These are phyloP conservation scores for Pantherophis guttatus DNA, from an alignment of 2,113 vertebrate genomes.

Conservation along the genomic window DNA sequence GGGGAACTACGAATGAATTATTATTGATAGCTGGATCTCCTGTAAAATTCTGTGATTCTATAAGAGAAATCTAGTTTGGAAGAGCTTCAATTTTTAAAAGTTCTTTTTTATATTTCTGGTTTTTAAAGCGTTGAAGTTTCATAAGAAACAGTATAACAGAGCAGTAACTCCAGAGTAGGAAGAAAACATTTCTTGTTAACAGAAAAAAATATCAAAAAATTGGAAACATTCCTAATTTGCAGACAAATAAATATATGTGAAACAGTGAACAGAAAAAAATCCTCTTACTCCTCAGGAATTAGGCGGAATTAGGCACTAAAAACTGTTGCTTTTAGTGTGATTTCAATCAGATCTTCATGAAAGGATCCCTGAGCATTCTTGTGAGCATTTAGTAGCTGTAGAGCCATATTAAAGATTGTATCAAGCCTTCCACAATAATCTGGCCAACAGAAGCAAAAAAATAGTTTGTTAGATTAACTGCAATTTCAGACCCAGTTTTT, in stretches of 20 bases:
- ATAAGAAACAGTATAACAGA: not conserved
- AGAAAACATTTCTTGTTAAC: not conserved
- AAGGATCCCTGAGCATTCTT: not conserved
- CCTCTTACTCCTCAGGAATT: not conserved
- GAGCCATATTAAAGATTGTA: not conserved
- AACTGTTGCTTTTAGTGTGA: not conserved
- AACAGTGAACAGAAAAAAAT: not conserved
- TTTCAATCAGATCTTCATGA: not conserved
- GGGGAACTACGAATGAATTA: not conserved
- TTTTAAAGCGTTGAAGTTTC: not conserved
- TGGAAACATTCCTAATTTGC: not conserved
- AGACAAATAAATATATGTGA: not conserved
- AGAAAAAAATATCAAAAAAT: not conserved
- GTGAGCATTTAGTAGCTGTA: not conserved
- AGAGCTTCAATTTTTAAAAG: not conserved
- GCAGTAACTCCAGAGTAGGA: not conserved
- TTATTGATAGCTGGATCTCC: not conserved
- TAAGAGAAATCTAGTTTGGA: not conserved
- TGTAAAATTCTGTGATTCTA: not conserved
- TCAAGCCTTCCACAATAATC: not conserved
- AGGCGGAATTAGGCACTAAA: too few relatives aligned
- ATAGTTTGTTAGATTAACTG: not conserved
- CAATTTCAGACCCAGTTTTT: not conserved
- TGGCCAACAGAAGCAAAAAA: not conserved
- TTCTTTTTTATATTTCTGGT: not conserved